Evolutionary conservation across 2,113 vertebrate genomes (phyloP).

Genomic region (Pseudorasbora parva): DNA sequence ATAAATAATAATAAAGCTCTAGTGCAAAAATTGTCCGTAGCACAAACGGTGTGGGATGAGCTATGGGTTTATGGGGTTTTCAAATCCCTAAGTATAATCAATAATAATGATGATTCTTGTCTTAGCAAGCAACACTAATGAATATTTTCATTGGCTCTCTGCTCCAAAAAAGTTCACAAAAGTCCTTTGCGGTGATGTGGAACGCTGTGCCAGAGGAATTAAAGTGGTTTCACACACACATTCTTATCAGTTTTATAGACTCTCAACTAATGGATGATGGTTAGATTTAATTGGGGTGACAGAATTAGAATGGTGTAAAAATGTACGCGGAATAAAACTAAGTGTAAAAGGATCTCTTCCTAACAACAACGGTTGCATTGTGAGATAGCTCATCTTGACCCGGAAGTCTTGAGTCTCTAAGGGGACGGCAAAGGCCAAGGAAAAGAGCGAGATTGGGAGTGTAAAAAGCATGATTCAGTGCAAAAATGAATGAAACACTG

Average conservation of each 20-base stretch:
- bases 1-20: not conserved
- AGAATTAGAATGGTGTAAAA: conserved; percentile 22
- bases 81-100: not conserved
- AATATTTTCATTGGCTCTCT: conserved; percentile 13
- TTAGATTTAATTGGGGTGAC: conserved; percentile 42
- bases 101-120: not conserved
- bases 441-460: not conserved
- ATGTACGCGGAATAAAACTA: not conserved
- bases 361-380: not conserved
- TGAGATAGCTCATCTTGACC: not conserved
- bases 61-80: not conserved
- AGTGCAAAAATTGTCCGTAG: not conserved
- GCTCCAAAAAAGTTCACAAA: conserved; percentile 17
- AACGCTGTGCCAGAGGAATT: not conserved
- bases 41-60: not conserved
- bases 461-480: not conserved
- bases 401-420: not conserved
- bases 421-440: not conserved
- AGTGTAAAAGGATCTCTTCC: conserved; percentile 24
- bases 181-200: conserved; percentile 15
- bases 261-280: conserved; percentile 37
- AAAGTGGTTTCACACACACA: conserved; percentile 50
- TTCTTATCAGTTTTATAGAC: conserved; percentile 25
- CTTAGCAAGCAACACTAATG: conserved; percentile 17
- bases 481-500: not conserved